Percentiles rank a stretch among this genome's conserved stretches.
These are phyloP conservation scores for Panulirus ornatus DNA, from an alignment of 1,140 invertebrate genomes.

Conservation along the genomic window DNA sequence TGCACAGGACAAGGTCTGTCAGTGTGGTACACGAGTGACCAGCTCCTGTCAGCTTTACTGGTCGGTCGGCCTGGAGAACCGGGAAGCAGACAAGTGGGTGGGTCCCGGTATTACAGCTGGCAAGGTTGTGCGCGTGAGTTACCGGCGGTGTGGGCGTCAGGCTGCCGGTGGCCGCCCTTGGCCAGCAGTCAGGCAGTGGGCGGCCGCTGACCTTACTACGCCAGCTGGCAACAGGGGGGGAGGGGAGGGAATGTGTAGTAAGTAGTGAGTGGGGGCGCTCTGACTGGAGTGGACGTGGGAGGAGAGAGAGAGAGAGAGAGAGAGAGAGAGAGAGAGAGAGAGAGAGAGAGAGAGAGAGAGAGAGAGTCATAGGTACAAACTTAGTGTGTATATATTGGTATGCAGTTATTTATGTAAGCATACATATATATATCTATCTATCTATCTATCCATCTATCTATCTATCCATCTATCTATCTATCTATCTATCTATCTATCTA, in stretches of 20 bases:
- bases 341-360: neutral
- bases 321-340: conserved; percentile 22
- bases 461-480: too few species aligned
- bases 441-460: too few species aligned
- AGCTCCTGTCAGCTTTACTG: too few species aligned
- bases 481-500: too few species aligned
- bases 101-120: conserved; percentile 23
- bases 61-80: too few species aligned
- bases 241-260: neutral
- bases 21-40: too few species aligned
- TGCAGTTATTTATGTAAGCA: neutral
- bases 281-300: neutral
- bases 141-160: conserved; percentile 13
- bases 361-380: neutral
- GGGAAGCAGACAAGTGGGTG: neutral
- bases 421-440: too few species aligned
- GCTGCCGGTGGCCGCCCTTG: neutral
- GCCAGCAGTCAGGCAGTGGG: neutral
- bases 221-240: neutral
- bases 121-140: conserved; percentile 35
- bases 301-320: conserved; percentile 25
- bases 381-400: neutral
- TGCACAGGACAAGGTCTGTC: too few species aligned
- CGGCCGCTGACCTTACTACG: conserved; percentile 18
- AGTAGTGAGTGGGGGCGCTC: neutral